These are phyloP conservation scores for Melospiza melodia DNA, from an alignment of 2,113 vertebrate genomes.

Conservation along the genomic window DNA sequence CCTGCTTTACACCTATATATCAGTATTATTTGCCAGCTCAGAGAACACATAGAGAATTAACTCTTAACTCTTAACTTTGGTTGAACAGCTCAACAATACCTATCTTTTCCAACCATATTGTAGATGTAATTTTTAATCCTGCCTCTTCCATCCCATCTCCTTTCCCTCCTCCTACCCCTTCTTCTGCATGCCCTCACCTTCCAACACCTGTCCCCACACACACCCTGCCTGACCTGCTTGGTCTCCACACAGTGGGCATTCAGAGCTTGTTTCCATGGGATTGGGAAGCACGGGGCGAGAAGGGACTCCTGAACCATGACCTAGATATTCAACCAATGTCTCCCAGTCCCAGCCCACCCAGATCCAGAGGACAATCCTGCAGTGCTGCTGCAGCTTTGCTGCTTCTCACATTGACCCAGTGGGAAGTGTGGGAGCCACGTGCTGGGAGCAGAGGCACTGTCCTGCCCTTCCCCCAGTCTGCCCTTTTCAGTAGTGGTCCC, in stretches of 20 bases:
- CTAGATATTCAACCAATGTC: neutral
- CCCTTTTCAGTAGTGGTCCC: neutral
- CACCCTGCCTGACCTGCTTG: neutral
- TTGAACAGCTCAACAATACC: neutral
- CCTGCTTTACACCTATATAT: neutral
- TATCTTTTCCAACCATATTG: neutral
- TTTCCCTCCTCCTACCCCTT: neutral
- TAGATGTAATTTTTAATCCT: neutral
- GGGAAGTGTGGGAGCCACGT: neutral
- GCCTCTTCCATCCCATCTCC: neutral
- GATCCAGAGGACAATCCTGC: neutral
- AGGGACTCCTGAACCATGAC: neutral
- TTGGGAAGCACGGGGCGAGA: accelerated
- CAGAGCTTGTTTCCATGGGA: accelerated
- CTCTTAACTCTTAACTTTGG: neutral
- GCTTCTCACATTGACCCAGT: accelerated
- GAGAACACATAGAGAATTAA: neutral
- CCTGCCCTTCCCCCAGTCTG: neutral
- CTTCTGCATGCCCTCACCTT: neutral
- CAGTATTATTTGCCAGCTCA: neutral
- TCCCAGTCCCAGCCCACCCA: neutral
- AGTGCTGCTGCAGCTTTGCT: neutral
- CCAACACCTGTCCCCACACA: accelerated
- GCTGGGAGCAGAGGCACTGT: neutral
- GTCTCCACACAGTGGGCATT: neutral